Evolutionary conservation across 2,113 vertebrate genomes (phyloP), one percentile per base, ranked within the genome.

Genomic region (Furnarius figulus): DNA sequence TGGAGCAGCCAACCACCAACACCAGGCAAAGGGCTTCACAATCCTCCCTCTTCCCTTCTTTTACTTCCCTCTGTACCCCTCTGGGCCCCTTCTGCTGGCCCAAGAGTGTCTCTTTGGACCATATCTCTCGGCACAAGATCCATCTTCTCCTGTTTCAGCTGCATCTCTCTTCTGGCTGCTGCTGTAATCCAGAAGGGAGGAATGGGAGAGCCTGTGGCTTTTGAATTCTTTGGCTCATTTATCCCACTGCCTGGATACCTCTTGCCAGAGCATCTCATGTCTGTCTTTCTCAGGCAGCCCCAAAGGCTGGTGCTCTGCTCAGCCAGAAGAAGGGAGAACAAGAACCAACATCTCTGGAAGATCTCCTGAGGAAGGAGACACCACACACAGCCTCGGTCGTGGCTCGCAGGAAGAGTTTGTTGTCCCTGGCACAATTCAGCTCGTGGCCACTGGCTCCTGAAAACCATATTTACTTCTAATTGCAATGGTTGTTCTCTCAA

Each of bases 141-240:
- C 12, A 2, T 85, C 24, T 93, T 95, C 73, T 91, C 81, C 62
- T 1, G 1, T 95, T 96, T 95, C 89, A 75, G 24, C 94, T 31
- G 6, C 87, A 85, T 91, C 91, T 79, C 84, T 39, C 81, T 53
- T 35, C 78, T 93, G 94, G 87, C 85, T 87, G 82, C 81, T 76
- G 31, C 28, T 37, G 4, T 39, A 67, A 87, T 66, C 93, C 63
- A 0, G 81, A 8, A 78, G 91, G 81, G 9, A 87, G 91, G 58
- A 85, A 58, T 3, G 30, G 58, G 63, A 89, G 80, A 91, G 40
- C 28, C 71, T 92, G 84, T 70, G 94, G 94, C 91, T 96, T 87
- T 55, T 55, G 62, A 78, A 82, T 91, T 75, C 89, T 56, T 87
- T 59, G 79, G 44, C 74, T 83, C n/a, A 1, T 42, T 70, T 65